Percentiles rank a stretch among this genome's conserved stretches.
Conservation (phyloP, 2,113 vertebrate genomes). For the Megalops atlanticus region DNA sequence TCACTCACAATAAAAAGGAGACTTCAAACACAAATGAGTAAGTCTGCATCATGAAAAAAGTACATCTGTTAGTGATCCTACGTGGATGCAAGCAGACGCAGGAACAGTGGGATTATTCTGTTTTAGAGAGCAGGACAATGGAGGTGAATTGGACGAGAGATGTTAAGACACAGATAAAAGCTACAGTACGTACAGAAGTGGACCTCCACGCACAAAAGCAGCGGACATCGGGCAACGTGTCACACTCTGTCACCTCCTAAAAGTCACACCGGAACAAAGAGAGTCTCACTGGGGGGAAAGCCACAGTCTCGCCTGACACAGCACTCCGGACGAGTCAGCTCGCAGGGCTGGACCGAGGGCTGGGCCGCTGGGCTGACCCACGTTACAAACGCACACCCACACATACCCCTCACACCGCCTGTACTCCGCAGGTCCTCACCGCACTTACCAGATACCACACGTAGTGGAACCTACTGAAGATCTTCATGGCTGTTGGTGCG, state of each 20-base stretch:
- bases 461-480: constrained; percentile 84
- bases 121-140: not conserved
- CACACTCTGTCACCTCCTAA: constrained; percentile 61
- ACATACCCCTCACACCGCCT: not conserved
- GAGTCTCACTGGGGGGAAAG: not conserved
- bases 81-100: not conserved
- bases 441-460: constrained; percentile 86
- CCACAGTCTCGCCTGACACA: not conserved
- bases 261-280: constrained; percentile 33
- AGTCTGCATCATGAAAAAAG: not conserved
- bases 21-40: not conserved
- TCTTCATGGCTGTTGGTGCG: constrained; percentile 68
- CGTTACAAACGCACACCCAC: not conserved
- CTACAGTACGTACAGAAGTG: constrained; percentile 62
- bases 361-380: not conserved
- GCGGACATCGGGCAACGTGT: constrained; percentile 57
- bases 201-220: constrained; percentile 70
- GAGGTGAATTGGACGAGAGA: constrained; percentile 15
- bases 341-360: not conserved
- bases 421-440: too few species aligned
- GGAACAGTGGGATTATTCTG: not conserved
- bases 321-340: too few species aligned
- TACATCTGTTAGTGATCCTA: not conserved
- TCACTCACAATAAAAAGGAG: not conserved
- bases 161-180: constrained; percentile 43